These are phyloP conservation scores for Enteromius afrohamiltoni DNA, from an alignment of 2,797 vertebrate species.

Conservation along the genomic window DNA sequence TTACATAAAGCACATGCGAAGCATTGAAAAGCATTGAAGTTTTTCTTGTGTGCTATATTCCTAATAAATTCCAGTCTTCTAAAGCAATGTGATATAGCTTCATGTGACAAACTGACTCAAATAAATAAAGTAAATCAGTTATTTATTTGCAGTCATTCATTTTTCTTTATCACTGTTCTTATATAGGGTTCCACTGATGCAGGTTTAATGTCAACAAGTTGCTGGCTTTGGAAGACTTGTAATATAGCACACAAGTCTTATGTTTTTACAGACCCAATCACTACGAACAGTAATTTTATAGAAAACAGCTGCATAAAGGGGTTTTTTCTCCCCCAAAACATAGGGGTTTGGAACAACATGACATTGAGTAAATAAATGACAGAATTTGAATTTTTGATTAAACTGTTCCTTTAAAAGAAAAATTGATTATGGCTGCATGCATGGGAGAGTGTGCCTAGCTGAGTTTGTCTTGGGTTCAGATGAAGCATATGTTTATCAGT, in stretches of 20 bases:
- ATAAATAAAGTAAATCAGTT: background rate
- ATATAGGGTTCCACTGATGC: background rate
- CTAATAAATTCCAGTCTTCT: background rate
- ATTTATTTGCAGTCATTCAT: background rate
- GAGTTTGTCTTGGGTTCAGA: slow-evolving; percentile 11
- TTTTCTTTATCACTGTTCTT: background rate
- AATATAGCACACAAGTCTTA: background rate
- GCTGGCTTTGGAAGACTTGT: background rate
- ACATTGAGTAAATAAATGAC: background rate
- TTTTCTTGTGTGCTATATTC: background rate
- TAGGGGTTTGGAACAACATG: background rate
- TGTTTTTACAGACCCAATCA: background rate
- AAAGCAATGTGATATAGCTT: background rate
- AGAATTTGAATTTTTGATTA: background rate
- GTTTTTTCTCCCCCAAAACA: background rate
- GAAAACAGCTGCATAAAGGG: background rate
- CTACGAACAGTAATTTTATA: background rate
- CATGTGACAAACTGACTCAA: background rate
- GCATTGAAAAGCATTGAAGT: background rate
- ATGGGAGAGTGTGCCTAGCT: background rate
- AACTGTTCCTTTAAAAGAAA: background rate
- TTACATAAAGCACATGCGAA: background rate
- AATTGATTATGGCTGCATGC: background rate
- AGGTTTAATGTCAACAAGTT: background rate
- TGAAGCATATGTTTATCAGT: slow-evolving; percentile 35